phyloP scores from a whole-genome alignment of 2,113 vertebrate genomes.

The Lethenteron camtschaticum region DNA sequence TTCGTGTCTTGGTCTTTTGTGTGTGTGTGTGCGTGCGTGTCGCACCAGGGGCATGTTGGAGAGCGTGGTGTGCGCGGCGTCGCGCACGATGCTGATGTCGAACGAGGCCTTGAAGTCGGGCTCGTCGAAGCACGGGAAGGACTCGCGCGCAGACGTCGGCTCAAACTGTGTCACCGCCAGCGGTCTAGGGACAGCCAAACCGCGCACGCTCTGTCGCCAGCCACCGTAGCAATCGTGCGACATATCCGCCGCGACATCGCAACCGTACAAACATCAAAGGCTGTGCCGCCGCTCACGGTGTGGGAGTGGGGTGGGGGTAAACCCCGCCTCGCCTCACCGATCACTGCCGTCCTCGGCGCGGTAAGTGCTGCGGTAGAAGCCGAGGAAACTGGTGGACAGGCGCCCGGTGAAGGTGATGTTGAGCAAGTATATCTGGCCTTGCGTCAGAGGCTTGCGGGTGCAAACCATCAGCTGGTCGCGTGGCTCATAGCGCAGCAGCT shows the following conservation, averaged over 20 bases:
- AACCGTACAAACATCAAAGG: too few species aligned
- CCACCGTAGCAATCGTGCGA: too few species aligned
- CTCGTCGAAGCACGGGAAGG: constrained; percentile 73
- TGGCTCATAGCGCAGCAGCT: constrained; percentile 28
- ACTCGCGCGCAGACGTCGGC: constrained; percentile 47
- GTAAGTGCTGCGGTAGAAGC: constrained; percentile 71
- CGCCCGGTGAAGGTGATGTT: constrained; percentile 32
- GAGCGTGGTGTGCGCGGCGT: constrained; percentile 32
- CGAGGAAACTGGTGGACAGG: constrained; percentile 43
- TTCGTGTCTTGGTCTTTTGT: too few species aligned
- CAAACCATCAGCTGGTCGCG: constrained; percentile 43
- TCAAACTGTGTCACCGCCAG: constrained; percentile 65
- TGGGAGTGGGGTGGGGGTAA: too few species aligned
- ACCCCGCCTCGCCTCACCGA: constrained; percentile 22
- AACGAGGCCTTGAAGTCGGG: constrained; percentile 65
- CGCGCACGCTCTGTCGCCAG: neutral
- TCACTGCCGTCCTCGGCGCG: constrained; percentile 35
- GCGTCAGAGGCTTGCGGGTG: constrained; percentile 19
- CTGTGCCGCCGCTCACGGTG: neutral
- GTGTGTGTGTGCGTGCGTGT: neutral
- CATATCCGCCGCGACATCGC: too few species aligned
- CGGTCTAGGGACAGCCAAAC: constrained; percentile 19
- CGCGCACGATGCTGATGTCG: constrained; percentile 35
- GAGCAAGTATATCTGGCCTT: constrained; percentile 27
- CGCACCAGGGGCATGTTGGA: constrained; percentile 69